A percentile compares a stretch with the other conserved stretches of the same genome.
These are phyloP conservation scores for Antechinus flavipes DNA, from an alignment of 2,113 vertebrate species.

Conservation along the genomic window DNA sequence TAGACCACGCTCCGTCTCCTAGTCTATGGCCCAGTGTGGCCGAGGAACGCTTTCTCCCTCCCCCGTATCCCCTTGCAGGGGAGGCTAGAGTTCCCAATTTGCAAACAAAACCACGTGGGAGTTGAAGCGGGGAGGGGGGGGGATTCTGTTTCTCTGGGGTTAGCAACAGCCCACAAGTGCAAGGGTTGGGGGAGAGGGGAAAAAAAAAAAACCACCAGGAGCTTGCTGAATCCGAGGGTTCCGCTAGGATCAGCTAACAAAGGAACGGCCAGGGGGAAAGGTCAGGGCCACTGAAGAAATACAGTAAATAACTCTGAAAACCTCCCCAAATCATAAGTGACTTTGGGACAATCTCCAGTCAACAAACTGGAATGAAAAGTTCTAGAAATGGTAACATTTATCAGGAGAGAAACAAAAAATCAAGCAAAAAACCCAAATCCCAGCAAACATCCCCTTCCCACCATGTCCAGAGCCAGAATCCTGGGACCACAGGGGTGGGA, in stretches of 20 bases:
- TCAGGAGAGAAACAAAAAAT: neutral
- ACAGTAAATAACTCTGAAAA: constrained; percentile 31
- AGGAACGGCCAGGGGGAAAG: constrained; percentile 48
- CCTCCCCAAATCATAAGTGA: constrained; percentile 37
- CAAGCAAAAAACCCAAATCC: too few species aligned
- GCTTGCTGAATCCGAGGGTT: constrained; percentile 56
- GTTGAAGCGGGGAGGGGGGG: constrained; percentile 30
- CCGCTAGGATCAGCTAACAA: constrained; percentile 57
- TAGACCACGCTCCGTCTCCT: neutral
- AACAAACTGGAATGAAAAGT: constrained; percentile 48
- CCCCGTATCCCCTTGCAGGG: constrained; percentile 12
- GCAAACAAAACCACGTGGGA: constrained; percentile 57
- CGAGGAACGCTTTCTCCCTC: constrained; percentile 51
- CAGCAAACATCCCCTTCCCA: too few species aligned
- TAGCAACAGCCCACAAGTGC: constrained; percentile 39
- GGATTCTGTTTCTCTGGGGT: constrained; percentile 53
- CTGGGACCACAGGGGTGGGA: neutral
- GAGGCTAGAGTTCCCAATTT: constrained; percentile 56
- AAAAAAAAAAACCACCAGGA: constrained; percentile 7
- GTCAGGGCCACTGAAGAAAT: constrained; percentile 51
- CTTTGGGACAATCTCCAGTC: constrained; percentile 29
- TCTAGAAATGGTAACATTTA: constrained; percentile 49
- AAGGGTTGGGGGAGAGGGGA: constrained; percentile 19
- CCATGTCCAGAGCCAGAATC: neutral
- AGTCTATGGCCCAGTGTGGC: constrained; percentile 31